phyloP scores from a whole-genome alignment of 2,888 invertebrate genomes.

The Hetaerina titia region DNA sequence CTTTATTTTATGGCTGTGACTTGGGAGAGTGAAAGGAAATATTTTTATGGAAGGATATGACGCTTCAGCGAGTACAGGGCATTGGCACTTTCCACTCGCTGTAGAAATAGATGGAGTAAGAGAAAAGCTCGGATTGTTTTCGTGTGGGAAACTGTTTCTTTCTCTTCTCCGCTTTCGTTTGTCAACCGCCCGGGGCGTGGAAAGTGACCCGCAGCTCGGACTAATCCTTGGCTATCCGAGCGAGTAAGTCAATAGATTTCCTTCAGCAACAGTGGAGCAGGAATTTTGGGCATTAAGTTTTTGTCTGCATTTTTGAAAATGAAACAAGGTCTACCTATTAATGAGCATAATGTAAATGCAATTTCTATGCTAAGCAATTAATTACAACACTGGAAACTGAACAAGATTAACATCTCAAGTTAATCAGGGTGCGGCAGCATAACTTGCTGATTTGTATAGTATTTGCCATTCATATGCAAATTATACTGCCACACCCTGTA shows the following conservation, averaged over 20 bases:
- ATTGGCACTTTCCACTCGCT: neutral
- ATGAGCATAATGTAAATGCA: neutral
- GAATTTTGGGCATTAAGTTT: neutral
- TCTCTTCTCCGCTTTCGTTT: neutral
- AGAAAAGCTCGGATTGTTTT: neutral
- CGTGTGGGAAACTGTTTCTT: neutral
- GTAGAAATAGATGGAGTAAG: neutral
- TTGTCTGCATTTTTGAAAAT: neutral
- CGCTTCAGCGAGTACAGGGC: too few relatives aligned
- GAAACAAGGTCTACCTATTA: neutral
- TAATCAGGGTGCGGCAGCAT: too few relatives aligned
- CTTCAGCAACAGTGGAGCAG: neutral
- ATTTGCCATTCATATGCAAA: too few relatives aligned
- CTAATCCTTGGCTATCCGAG: neutral
- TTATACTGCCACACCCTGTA: too few relatives aligned
- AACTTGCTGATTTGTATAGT: too few relatives aligned
- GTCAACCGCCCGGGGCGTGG: neutral
- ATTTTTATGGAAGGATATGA: too few relatives aligned
- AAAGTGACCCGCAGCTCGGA: slow-evolving; percentile 20
- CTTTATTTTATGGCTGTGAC: too few relatives aligned
- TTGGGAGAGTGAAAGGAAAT: too few relatives aligned
- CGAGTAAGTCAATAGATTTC: neutral
- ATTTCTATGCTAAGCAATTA: neutral
- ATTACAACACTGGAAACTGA: neutral
- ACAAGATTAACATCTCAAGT: too few relatives aligned